These are phyloP conservation scores for Pararge aegeria DNA, from an alignment of 1,140 invertebrate genomes.

Conservation along the genomic window DNA sequence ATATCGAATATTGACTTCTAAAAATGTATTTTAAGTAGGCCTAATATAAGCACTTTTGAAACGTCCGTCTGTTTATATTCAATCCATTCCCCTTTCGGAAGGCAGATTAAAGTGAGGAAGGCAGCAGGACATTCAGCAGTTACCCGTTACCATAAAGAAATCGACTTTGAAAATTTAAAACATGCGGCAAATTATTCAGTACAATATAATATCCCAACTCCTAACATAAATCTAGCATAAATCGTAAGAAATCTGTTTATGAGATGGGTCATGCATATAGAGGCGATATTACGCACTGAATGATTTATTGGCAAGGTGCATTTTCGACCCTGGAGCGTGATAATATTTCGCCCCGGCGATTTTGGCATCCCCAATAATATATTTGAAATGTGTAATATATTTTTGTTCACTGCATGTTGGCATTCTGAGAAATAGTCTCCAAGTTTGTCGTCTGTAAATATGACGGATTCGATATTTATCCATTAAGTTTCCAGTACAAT, in stretches of 20 bases:
- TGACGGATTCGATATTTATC: too few relatives aligned
- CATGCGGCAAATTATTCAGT: not conserved
- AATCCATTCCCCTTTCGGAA: too few relatives aligned
- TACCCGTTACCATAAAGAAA: too few relatives aligned
- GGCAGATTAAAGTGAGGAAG: too few relatives aligned
- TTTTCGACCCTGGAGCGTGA: conserved; percentile 38
- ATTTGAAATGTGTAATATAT: not conserved
- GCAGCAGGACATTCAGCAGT: too few relatives aligned
- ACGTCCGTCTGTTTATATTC: too few relatives aligned
- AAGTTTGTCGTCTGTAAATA: too few relatives aligned
- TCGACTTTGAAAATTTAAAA: conserved; percentile 1
- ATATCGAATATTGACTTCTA: too few relatives aligned
- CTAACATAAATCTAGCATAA: conserved; percentile 38
- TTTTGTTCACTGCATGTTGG: not conserved
- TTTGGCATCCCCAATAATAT: conserved; percentile 3
- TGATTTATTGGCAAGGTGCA: conserved; percentile 74
- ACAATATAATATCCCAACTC: not conserved
- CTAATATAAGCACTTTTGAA: too few relatives aligned
- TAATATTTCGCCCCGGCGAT: conserved; percentile 1
- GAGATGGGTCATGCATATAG: conserved; percentile 59
- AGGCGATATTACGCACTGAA: conserved; percentile 67
- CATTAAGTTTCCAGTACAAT: too few relatives aligned
- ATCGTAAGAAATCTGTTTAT: conserved; percentile 64
- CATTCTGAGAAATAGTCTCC: not conserved
- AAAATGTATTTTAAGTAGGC: too few relatives aligned